A percentile compares a stretch with the other conserved stretches of the same genome.
phyloP scores from a whole-genome alignment of 2,797 vertebrate genomes.

The Eurystomus glaucurus region DNA sequence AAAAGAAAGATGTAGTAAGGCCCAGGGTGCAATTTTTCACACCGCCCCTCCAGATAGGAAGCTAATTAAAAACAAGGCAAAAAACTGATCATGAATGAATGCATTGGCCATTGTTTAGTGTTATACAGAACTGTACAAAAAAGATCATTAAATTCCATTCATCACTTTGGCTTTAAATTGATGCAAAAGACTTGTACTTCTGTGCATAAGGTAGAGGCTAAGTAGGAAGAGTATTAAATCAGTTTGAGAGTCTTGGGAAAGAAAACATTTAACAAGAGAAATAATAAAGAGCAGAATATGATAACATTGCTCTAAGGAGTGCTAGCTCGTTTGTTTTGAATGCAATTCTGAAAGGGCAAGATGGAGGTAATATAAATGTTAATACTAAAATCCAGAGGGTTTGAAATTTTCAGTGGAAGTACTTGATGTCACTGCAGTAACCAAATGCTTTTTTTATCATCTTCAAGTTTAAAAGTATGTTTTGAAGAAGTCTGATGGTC shows the following conservation, averaged over 20 bases:
- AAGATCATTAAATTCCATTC: conserved; percentile 81
- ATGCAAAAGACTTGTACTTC: conserved; percentile 71
- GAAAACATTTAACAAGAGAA: conserved; percentile 66
- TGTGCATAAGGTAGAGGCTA: conserved; percentile 56
- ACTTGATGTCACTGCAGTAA: not conserved
- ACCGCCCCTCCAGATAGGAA: conserved; percentile 47
- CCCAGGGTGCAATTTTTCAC: conserved; percentile 69
- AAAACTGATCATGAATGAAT: conserved; percentile 73
- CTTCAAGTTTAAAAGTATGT: conserved; percentile 11
- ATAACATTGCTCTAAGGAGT: conserved; percentile 38
- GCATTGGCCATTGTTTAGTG: conserved; percentile 75
- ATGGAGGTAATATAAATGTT: conserved; percentile 43
- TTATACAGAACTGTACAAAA: conserved; percentile 79
- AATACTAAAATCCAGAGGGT: conserved; percentile 31
- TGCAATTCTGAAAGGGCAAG: conserved; percentile 6
- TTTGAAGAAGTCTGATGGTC: not conserved
- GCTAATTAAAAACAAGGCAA: conserved; percentile 76
- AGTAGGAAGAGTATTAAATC: conserved; percentile 61
- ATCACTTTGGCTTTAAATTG: conserved; percentile 76
- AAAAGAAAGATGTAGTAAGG: conserved; percentile 74
- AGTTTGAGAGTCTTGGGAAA: conserved; percentile 52
- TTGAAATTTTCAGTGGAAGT: conserved; percentile 35
- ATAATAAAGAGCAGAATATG: conserved; percentile 61
- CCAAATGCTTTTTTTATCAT: conserved; percentile 32
- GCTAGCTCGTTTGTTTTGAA: conserved; percentile 41